Evolutionary conservation across 2,797 vertebrate species (phyloP), one percentile per base, ranked within the genome.

Genomic region (Anguilla megastoma): DNA sequence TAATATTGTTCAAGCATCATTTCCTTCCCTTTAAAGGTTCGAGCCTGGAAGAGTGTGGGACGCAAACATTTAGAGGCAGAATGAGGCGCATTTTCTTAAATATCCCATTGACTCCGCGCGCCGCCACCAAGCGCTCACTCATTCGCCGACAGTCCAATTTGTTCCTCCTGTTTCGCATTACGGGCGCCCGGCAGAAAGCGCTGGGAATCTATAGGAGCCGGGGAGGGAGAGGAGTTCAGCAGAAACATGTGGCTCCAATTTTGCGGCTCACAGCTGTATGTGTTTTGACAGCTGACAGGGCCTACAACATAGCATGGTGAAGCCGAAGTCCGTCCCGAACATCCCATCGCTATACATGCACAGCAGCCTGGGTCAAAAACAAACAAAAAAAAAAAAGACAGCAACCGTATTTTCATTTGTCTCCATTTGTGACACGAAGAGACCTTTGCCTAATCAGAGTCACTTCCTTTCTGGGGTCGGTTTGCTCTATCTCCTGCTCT

Each of bases 251-350:
- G 94, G 91, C 91, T 89, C 92, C 91, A 90, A 90, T 94, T 93
- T 92, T 91, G 93, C 74, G 79, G 92, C 91, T 90, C 94, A 90
- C 94, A 95, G 92, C 92, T 95, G 93, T 90, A 91, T 74, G 86
- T 95, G 94, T 96, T 96, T 94, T 94, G 93, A 96, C 95, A 96
- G 95, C 94, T 95, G 94, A 96, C 85, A 18, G 88, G 90, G 54
- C 82, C 92, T 92, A 91, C 93, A 92, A 94, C 88, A 89, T 91
- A 92, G 93, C 93, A 92, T 90, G 90, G 93, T 92, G 89, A 94
- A 92, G 93, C 93, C 90, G 93, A 93, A 87, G 91, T 91, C 90
- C 76, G 87, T 89, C 92, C 87, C 85, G 90, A 86, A 90, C 89
- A 86, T 58, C 85, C 85, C 63, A 27, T 52, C 30, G 3, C 84